Conservation (phyloP, 2,113 vertebrate species). For the Ivindomyrus marchei region DNA sequence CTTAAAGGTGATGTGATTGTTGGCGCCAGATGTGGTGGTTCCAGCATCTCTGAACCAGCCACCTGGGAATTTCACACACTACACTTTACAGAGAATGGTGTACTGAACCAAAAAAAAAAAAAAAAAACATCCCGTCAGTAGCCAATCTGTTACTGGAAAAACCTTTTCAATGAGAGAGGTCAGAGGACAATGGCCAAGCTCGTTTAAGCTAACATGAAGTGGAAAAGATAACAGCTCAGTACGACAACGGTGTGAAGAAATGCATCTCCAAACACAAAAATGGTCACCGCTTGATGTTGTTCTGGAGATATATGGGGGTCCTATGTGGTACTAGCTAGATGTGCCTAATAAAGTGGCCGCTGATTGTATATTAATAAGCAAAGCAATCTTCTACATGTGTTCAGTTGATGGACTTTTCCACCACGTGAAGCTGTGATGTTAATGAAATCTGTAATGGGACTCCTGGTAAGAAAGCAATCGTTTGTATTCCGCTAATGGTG, state of each 20-base stretch:
- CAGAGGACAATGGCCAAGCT: background rate
- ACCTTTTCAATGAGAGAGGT: background rate
- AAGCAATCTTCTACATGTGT: background rate
- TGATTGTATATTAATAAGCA: background rate
- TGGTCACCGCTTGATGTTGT: background rate
- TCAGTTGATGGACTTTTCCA: slow-evolving; percentile 6
- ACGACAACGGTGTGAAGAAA: background rate
- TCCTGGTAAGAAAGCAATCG: background rate
- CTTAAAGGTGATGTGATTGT: no score
- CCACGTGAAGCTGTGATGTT: background rate
- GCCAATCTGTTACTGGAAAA: background rate
- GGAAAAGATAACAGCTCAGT: background rate
- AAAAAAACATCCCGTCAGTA: background rate
- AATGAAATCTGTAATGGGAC: slow-evolving; percentile 8
- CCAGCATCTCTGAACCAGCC: background rate
- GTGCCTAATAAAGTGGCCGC: background rate
- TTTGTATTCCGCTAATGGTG: slow-evolving; percentile 5
- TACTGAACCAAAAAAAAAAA: background rate
- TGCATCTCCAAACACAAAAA: background rate
- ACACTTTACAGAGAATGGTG: background rate
- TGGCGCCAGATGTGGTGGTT: background rate
- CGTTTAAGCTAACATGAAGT: background rate
- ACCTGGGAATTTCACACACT: background rate
- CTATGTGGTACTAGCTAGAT: background rate
- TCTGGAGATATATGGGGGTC: background rate